Evolutionary conservation across 2,113 vertebrate species (phyloP).

Genomic region (Steatornis caripensis): DNA sequence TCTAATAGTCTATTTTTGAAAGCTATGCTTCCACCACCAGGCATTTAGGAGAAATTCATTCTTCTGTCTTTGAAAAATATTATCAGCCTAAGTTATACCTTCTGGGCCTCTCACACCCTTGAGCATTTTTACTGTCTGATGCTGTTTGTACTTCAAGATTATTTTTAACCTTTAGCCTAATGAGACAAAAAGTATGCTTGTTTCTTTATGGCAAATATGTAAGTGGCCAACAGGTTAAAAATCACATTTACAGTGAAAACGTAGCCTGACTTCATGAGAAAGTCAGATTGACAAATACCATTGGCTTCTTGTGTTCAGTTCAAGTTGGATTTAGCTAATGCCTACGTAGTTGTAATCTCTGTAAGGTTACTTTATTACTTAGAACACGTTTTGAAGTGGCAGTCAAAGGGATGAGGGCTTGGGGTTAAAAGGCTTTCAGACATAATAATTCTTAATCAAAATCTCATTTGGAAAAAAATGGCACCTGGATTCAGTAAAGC

Average conservation of each 20-base stretch:
- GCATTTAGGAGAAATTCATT: neutral
- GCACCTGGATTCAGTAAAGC: slow-evolving; percentile 30
- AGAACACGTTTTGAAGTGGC: slow-evolving; percentile 49
- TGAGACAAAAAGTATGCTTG: neutral
- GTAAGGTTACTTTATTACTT: slow-evolving; percentile 35
- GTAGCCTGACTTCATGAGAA: neutral
- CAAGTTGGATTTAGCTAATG: slow-evolving; percentile 21
- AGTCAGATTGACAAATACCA: neutral
- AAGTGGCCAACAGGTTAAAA: neutral
- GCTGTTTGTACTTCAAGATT: neutral
- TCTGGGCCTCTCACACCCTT: neutral
- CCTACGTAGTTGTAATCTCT: neutral
- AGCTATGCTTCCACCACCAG: neutral
- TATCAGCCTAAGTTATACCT: neutral
- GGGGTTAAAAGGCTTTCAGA: slow-evolving; percentile 43
- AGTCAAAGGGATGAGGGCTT: slow-evolving; percentile 31
- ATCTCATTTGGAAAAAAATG: slow-evolving; percentile 49
- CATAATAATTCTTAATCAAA: slow-evolving; percentile 72
- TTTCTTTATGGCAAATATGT: neutral
- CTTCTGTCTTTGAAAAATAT: neutral
- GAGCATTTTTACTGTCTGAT: neutral
- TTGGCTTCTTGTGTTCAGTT: neutral
- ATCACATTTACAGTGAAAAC: neutral
- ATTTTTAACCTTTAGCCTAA: slow-evolving; percentile 26
- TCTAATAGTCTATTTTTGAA: neutral